Evolutionary conservation across 2,797 vertebrate genomes (phyloP).

Genomic region (Coendou prehensilis): DNA sequence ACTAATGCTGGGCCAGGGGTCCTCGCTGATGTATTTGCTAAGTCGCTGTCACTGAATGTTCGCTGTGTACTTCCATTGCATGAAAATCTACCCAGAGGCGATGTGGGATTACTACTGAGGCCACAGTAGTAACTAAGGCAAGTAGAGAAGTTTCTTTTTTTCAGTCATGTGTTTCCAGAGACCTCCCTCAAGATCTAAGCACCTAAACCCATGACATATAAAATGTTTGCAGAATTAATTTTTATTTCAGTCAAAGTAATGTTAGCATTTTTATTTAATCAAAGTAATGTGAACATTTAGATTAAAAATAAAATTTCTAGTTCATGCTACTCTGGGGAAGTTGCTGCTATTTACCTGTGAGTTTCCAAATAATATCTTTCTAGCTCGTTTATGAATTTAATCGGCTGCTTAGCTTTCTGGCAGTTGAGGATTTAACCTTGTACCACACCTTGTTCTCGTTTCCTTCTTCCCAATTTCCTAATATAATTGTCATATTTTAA

Average conservation of each 20-base stretch:
- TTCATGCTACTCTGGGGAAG: neutral
- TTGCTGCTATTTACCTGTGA: neutral
- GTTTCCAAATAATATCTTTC: neutral
- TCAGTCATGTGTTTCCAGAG: neutral
- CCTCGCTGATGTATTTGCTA: neutral
- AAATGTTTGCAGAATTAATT: neutral
- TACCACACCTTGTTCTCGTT: neutral
- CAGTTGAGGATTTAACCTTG: neutral
- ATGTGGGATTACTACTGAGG: neutral
- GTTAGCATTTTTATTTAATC: neutral
- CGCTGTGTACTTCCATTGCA: too few relatives aligned
- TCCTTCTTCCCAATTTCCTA: neutral
- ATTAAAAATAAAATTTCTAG: neutral
- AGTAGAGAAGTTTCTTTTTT: neutral
- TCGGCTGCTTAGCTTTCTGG: neutral
- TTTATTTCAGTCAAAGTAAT: neutral
- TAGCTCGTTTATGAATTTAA: neutral
- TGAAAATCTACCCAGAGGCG: neutral
- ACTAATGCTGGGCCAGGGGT: neutral
- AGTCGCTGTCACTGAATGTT: neutral
- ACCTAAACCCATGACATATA: neutral
- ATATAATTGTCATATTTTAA: neutral
- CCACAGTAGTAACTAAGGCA: neutral
- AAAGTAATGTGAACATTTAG: neutral
- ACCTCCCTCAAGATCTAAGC: neutral